Evolutionary conservation across 2,113 vertebrate species (phyloP).

Genomic region (Cyphomyrus discorhynchus): DNA sequence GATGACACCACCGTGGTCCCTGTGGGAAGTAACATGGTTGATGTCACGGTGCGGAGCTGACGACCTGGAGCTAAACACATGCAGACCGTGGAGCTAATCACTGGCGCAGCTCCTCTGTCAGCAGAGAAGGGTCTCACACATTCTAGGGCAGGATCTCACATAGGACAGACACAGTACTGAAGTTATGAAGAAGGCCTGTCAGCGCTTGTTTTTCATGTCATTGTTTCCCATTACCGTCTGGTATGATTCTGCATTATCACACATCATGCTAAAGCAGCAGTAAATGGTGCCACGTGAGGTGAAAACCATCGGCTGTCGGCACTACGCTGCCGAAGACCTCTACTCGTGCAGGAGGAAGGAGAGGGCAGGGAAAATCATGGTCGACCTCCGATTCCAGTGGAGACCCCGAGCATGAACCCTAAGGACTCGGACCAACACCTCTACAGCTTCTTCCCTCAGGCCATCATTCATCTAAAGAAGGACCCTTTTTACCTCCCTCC

Average conservation of each 20-base stretch:
- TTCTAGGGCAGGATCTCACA: neutral
- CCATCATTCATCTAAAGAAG: neutral
- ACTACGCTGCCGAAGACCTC: neutral
- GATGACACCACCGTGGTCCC: neutral
- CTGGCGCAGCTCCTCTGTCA: neutral
- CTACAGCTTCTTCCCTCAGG: neutral
- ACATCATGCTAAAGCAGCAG: neutral
- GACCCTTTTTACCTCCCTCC: too few relatives aligned
- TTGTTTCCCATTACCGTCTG: neutral
- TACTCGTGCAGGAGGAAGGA: neutral
- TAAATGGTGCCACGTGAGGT: neutral
- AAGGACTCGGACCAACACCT: neutral
- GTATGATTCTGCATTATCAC: neutral
- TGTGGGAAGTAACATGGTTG: neutral
- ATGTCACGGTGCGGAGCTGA: neutral
- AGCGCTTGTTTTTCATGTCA: neutral
- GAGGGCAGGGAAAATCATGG: neutral
- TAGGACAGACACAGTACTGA: neutral
- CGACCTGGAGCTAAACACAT: neutral
- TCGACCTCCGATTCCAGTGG: too few relatives aligned
- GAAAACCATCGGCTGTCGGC: neutral
- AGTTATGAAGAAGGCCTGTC: neutral
- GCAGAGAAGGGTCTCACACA: neutral
- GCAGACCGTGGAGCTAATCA: neutral
- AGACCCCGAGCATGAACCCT: neutral